Base-by-base conservation (phyloP, 1,140 invertebrate genomes). In the Ips typographus region DNA sequence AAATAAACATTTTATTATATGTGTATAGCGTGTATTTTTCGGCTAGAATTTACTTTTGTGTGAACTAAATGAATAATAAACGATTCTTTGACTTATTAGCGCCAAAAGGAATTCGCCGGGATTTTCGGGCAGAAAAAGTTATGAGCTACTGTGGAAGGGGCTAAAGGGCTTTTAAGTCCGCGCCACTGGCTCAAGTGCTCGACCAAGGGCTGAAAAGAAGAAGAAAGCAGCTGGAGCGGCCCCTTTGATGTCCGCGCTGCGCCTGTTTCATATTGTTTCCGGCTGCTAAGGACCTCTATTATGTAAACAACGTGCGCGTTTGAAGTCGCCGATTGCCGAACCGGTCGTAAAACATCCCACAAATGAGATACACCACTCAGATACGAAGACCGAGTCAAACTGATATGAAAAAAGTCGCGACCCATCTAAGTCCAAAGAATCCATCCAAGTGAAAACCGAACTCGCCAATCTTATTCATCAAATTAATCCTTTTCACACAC, bases 231-330 rank as follows among this genome's bases (percentile, higher is more conserved):
- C 69, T 72, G 65, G 69, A 71, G 71, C 71, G 67, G 64, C 65
- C 22, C 62, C 75, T 77, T 78, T 78, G 76, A 78, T 67, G 74
- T 76, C 66, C 68, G 73, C 75, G 72, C 70, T 74, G 76, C 74
- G 77, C 76, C 77, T 74, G 76, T 76, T 76, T 78, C 78, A 75
- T 78, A 80, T 79, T 80, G 79, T 80, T 80, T 80, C 79, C 79
- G 79, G 79, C 78, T 80, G 79, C 79, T 77, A 78, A 75, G 78
- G 79, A 79, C 79, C 79, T 76, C 78, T 79, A 79, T 80, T 80
- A 80, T 80, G 79, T 80, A 80, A 80, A 80, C 79, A 80, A 77
- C 76, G 74, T 73, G 72, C 73, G 65, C 75, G 77, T 80, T 80
- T 80, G 78, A 80, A 77, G 78, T 79, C 71, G 77, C 77, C 78